Percentiles rank a stretch among this genome's conserved stretches.
phyloP scores from a whole-genome alignment of 1,140 invertebrate species.

The Grapholita molesta region DNA sequence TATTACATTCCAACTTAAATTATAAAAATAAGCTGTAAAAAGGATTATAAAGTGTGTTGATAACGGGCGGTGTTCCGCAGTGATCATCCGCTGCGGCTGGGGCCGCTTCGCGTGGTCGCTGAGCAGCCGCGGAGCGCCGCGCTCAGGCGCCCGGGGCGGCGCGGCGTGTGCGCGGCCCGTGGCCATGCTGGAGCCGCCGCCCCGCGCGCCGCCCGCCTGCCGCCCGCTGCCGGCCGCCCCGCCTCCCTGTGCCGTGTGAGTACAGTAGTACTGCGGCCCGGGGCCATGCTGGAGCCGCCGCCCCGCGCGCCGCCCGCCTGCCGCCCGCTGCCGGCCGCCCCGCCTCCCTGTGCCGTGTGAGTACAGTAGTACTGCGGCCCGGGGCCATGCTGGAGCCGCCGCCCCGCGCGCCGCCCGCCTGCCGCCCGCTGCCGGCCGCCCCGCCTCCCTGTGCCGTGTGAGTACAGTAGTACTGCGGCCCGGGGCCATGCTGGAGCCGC shows the following conservation, averaged over 20 bases:
- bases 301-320: constrained; percentile 50
- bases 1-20: too few relatives aligned
- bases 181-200: constrained; percentile 56
- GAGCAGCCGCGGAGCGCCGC: constrained; percentile 89
- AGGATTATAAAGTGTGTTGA: too few relatives aligned
- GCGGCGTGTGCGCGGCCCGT: constrained; percentile 61
- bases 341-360: constrained; percentile 50
- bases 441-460: constrained; percentile 44
- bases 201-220: constrained; percentile 50
- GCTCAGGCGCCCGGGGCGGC: constrained; percentile 74
- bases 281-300: constrained; percentile 58
- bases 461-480: constrained; percentile 50
- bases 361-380: too few relatives aligned
- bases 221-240: constrained; percentile 53
- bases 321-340: constrained; percentile 51
- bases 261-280: constrained; percentile 79
- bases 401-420: constrained; percentile 92
- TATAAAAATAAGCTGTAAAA: too few relatives aligned
- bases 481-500: constrained; percentile 59
- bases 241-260: constrained; percentile 50
- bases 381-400: constrained; percentile 80
- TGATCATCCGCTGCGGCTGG: constrained; percentile 93
- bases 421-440: constrained; percentile 75
- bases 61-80: constrained; percentile 71
- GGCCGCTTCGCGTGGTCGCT: constrained; percentile 97